These are phyloP conservation scores for Orcinus orca DNA, from an alignment of 2,113 vertebrate genomes.

Conservation along the genomic window DNA sequence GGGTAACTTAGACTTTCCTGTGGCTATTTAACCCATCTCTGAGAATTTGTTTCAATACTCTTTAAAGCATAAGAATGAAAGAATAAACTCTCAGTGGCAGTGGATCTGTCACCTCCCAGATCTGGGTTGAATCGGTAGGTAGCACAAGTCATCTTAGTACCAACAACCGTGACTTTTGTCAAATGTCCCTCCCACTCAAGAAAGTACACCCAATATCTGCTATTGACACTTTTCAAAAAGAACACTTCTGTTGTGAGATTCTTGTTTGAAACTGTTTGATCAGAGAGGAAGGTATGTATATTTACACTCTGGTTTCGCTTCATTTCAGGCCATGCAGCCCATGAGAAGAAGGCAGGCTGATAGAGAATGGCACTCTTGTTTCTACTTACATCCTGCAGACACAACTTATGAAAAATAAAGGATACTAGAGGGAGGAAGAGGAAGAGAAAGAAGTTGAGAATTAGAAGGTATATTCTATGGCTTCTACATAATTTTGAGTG, in stretches of 20 bases:
- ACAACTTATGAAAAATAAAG: neutral
- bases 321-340: neutral
- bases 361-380: neutral
- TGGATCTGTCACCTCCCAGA: neutral
- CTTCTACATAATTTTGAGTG: neutral
- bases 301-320: neutral
- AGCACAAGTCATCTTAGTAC: neutral
- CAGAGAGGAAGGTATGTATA: neutral
- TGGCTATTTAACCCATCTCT: constrained; percentile 7
- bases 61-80: neutral
- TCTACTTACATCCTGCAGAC: neutral
- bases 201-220: neutral
- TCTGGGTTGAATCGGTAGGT: neutral
- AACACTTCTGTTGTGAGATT: neutral
- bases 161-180: neutral
- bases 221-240: neutral
- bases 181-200: neutral
- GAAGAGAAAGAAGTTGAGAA: neutral
- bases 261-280: constrained; percentile 25
- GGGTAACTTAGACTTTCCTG: neutral
- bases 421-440: neutral
- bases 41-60: neutral
- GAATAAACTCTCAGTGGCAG: neutral
- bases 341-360: neutral
- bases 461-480: neutral